Base-by-base conservation (phyloP, 2,113 vertebrate species). In the Epinephelus cyanopodus region DNA sequence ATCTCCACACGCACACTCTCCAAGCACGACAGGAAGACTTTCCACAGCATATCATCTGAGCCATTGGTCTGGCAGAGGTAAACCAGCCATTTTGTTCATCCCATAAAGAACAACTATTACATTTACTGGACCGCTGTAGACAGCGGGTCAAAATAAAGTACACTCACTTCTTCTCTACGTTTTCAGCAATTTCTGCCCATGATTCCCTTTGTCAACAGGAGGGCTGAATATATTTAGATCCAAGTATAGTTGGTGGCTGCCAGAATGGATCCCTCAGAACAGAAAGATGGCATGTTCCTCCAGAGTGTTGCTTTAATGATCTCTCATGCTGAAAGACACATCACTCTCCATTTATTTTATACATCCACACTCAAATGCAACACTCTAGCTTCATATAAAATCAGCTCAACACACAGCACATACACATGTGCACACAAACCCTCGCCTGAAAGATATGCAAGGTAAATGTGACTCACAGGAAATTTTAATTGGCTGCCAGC, bases 21-120 rank as follows among this genome's bases (percentile, higher is more conserved):
- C 57, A 23, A 72, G 60, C 57, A 37, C 18, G 9, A 69, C 64
- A 83, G 58, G 64, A 61, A 85, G 83, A 87, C 68, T 93, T 91
- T 90, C 90, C 86, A 85, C 79, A 86, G 88, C 75, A 87, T 86
- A 82, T 89, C 84, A 87, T 93, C 87, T 75, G 79, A 81, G 85
- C 80, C 75, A 17, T 62, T 79, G 87, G 88, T 90, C 92, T 94
- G 93, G 91, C 93, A 92, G 14, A 78, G 61, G 74, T 76, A 90
- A 94, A 90, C 90, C 87, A 76, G 79, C 81, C 85, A 94, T 93
- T 95, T 91, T 84, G 82, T 88, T 92, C 85, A 92, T 90, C 90
- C 89, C 77, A 84, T 92, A 93, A 93, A 92, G 89, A 92, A 87
- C 25, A 74, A 87, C 79, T 92, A 89, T 87, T 91, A 91, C 82